A percentile compares a stretch with the other conserved stretches of the same genome.
These are phyloP conservation scores for Antheraea pernyi DNA, from an alignment of 1,140 invertebrate genomes.

Conservation along the genomic window DNA sequence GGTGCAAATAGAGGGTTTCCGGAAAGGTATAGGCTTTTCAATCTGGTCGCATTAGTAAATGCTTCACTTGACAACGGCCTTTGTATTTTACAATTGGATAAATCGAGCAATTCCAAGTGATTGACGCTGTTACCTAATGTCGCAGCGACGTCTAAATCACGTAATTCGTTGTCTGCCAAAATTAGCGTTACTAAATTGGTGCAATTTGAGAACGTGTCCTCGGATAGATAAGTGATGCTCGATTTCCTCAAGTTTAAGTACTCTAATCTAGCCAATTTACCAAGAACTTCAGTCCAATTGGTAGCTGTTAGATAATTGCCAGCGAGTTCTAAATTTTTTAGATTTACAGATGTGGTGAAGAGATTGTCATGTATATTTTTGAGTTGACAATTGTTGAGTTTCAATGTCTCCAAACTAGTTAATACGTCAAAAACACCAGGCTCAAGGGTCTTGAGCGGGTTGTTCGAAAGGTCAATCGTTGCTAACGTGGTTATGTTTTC, in stretches of 20 bases:
- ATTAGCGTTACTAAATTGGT: constrained; percentile 83
- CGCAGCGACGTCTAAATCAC: constrained; percentile 82
- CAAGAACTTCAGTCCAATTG: constrained; percentile 82
- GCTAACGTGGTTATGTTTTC: constrained; percentile 83
- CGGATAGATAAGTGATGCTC: constrained; percentile 81
- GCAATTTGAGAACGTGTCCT: constrained; percentile 84
- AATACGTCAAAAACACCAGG: constrained; percentile 82
- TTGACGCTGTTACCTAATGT: constrained; percentile 84
- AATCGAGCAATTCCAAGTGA: constrained; percentile 83
- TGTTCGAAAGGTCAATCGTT: constrained; percentile 85
- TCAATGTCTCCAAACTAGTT: constrained; percentile 82
- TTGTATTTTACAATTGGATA: constrained; percentile 85
- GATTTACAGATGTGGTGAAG: constrained; percentile 80
- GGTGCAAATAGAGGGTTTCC: constrained; percentile 85
- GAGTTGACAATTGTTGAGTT: constrained; percentile 83
- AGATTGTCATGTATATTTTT: constrained; percentile 79
- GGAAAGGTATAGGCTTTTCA: constrained; percentile 83
- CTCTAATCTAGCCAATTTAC: constrained; percentile 81
- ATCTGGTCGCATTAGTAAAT: constrained; percentile 84
- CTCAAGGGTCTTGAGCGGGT: constrained; percentile 81
- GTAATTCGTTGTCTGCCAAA: constrained; percentile 83
- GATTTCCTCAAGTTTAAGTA: constrained; percentile 83
- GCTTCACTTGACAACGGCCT: constrained; percentile 84
- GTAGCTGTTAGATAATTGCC: constrained; percentile 81
- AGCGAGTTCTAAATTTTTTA: constrained; percentile 83